Evolutionary conservation across 2,797 vertebrate genomes (phyloP), one percentile per base, ranked within the genome.

Genomic region (Eutrigla gurnardus): DNA sequence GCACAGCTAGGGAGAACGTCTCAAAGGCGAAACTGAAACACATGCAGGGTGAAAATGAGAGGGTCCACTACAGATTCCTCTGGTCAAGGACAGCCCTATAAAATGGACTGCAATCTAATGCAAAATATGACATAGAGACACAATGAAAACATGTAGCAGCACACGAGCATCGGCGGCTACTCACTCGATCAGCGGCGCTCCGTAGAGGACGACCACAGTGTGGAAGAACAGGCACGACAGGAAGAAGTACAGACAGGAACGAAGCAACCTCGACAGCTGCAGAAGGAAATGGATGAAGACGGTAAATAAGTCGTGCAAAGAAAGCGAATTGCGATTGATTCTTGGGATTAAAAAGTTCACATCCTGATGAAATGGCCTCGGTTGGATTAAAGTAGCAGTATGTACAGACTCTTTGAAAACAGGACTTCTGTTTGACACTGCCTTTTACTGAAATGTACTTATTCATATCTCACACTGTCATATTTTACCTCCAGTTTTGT

Each of bases 111-210:
- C 13, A 2, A 43, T 13, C 13, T 8, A 35, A 35, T 12, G 0
- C 25, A 10, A 40, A 60, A 60, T n/a, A 8, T 25, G 17, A 25
- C 25, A 25, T 25, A 25, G 14, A 13, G 40, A 42, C 40, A 42
- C 10, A 42, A 42, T 42, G 40, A 11, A 42, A 46, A 70, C 10
- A 11, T 70, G 25, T 10, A 18, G n/a, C 4, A 17, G 5, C 1
- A 50, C 40, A 8, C 1, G 36, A 43, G 3, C 14, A 36, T 45
- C 53, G 66, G 3, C 10, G 4, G 46, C 18, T 86, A 98, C 98
- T 98, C 93, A 99, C 98, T 99, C 97, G 55, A 97, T 88, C 77
- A 99, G 89, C 3, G 98, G 97, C 43, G 98, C 98, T 86, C 98
- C 98, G 54, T 99, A 99, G 35, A 99, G 95, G 83, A 99, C 95